Percentiles rank a stretch among this genome's conserved stretches.
These are phyloP conservation scores for Temnothorax nylanderi DNA, from an alignment of 1,140 invertebrate species.

Conservation along the genomic window DNA sequence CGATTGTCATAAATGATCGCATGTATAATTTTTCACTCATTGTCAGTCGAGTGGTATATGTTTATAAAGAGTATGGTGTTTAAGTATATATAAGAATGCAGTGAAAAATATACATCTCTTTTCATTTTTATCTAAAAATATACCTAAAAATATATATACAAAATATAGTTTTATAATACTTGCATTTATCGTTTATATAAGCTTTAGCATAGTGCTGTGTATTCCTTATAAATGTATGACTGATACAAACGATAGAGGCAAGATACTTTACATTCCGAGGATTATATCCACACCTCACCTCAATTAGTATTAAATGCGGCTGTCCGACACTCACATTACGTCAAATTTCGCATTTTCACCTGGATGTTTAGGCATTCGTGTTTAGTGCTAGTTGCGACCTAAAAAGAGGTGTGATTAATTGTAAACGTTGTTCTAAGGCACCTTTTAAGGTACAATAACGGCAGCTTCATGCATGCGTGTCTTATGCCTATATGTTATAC, in stretches of 20 bases:
- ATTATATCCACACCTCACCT: background rate
- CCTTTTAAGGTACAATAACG: constrained; percentile 8
- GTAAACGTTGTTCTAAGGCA: background rate
- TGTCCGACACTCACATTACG: background rate
- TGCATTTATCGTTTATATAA: constrained; percentile 37
- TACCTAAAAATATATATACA: background rate
- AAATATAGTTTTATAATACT: constrained; percentile 26
- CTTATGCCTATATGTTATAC: constrained; percentile 24
- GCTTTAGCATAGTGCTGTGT: background rate
- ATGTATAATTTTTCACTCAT: background rate
- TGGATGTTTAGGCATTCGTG: background rate
- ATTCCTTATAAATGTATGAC: constrained; percentile 31
- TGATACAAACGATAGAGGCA: background rate
- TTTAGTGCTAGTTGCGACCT: background rate
- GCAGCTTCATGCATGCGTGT: constrained; percentile 31
- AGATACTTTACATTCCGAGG: constrained; percentile 9
- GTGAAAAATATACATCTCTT: background rate
- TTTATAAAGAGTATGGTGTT: background rate
- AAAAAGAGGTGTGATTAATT: constrained; percentile 15
- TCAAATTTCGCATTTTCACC: background rate
- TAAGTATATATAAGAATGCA: background rate
- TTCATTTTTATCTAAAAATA: constrained; percentile 24
- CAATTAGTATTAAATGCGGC: constrained; percentile 18
- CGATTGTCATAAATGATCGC: background rate
- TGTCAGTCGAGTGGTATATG: background rate